Evolutionary conservation across 2,888 invertebrate genomes (phyloP).

Genomic region (Campoplex nolae): DNA sequence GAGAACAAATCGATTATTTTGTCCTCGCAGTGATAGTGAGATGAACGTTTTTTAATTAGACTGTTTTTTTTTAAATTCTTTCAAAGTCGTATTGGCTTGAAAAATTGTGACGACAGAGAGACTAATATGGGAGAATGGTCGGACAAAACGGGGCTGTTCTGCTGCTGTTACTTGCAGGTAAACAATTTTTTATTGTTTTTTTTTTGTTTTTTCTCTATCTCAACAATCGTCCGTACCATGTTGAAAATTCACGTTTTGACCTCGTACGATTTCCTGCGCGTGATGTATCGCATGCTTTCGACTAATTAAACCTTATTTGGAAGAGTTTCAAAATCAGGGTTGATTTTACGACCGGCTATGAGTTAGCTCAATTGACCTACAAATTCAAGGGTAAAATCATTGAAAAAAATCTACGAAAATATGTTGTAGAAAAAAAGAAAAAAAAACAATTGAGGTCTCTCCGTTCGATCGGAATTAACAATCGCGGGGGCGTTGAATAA

Average conservation of each 20-base stretch:
- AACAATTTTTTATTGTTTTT: not conserved
- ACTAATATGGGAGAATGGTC: conserved; percentile 83
- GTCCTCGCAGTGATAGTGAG: not conserved
- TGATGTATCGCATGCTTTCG: not conserved
- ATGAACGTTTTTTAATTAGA: not conserved
- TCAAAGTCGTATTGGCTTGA: conserved; percentile 46
- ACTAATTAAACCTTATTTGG: not conserved
- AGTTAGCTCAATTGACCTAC: not conserved
- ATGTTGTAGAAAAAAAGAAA: not conserved
- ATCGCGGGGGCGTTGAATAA: conserved; percentile 6
- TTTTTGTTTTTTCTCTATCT: not conserved
- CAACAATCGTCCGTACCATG: not conserved
- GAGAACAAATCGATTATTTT: conserved; percentile 13
- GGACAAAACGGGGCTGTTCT: conserved; percentile 78
- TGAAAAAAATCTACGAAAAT: not conserved
- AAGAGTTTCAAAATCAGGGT: not conserved
- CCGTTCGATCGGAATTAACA: conserved; percentile 7
- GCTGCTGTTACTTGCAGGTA: conserved; percentile 81
- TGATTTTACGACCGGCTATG: not conserved
- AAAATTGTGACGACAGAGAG: conserved; percentile 53
- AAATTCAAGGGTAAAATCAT: not conserved
- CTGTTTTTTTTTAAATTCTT: not conserved
- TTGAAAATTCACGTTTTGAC: not conserved
- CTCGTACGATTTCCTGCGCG: not conserved
- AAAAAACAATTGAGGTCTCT: not conserved